These are phyloP conservation scores for Hydraecia micacea DNA, from an alignment of 2,888 invertebrate species.

Conservation along the genomic window DNA sequence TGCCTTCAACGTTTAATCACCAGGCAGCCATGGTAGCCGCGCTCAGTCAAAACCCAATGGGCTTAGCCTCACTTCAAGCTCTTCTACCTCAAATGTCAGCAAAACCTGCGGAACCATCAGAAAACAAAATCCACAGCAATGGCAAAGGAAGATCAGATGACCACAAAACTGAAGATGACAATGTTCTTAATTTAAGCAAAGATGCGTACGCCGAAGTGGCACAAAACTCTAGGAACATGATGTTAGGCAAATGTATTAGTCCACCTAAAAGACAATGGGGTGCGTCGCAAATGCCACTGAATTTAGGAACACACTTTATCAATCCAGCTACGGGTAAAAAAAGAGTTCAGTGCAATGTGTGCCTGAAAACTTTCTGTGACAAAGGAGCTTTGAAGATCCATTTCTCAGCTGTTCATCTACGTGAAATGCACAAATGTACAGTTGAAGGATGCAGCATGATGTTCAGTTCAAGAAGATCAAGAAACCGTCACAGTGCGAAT, in stretches of 20 bases:
- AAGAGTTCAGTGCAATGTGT: constrained; percentile 99
- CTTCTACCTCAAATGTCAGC: constrained; percentile 91
- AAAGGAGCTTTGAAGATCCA: constrained; percentile 99
- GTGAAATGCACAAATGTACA: constrained; percentile 99
- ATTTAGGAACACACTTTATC: constrained; percentile 96
- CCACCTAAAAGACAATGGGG: constrained; percentile 96
- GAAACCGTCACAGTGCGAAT: constrained; percentile 99
- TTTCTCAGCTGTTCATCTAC: constrained; percentile 99
- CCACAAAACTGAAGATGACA: constrained; percentile 82
- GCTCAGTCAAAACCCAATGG: constrained; percentile 90
- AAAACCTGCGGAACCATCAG: constrained; percentile 82
- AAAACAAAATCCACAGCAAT: constrained; percentile 82
- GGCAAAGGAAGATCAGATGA: constrained; percentile 80
- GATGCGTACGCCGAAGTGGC: constrained; percentile 82
- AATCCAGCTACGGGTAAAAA: constrained; percentile 98
- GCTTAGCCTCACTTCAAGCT: constrained; percentile 91
- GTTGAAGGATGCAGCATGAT: constrained; percentile 99
- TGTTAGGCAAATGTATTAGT: constrained; percentile 92
- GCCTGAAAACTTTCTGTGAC: constrained; percentile 99
- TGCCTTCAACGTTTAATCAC: constrained; percentile 90
- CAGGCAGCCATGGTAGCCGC: constrained; percentile 92
- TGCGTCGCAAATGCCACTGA: constrained; percentile 93
- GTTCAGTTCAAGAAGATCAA: constrained; percentile 98
- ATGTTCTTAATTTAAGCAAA: constrained; percentile 87
- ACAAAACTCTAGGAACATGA: constrained; percentile 86